Evolutionary conservation across 2,888 invertebrate species (phyloP), one percentile per base, ranked within the genome.

Genomic region (Chrysodeixis includens): DNA sequence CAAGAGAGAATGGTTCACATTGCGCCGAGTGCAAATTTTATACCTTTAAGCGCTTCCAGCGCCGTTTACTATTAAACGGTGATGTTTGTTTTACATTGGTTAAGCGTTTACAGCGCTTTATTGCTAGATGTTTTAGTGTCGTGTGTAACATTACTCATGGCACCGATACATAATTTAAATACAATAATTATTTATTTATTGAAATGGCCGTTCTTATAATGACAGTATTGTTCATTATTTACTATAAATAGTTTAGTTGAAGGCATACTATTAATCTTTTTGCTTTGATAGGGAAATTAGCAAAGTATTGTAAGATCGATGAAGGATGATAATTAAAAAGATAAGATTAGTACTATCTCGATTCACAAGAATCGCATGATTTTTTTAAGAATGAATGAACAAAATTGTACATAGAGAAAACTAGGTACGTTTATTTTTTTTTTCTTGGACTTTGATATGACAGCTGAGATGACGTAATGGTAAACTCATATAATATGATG

Each of bases 11-110:
- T 58, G 10, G 51, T 64, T 44, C 26, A 61, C 9, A 14, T 30
- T 58, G 82, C 20, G 83, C 83, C 79, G 86, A 74, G 86, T 86
- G 86, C 86, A 86, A 86, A 81, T 53, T 18, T 16, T 32, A 51
- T 16, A 1, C 52, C 46, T 67, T 59, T 32, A 10, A 63, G 70
- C 82, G 78, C 68, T 80, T 68, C 10, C 22, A 85, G 76, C 78
- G 77, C 79, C 82, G 61, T 14, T 40, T 9, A 40, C 9, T n/a
- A 59, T 10, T 58, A 66, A 49, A 71, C 70, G 35, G 10, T 44
- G 8, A 1, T 26, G n/a, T 10, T 7, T 6, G 1, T 30, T 1
- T 10, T 8, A 5, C 8, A 16, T n/a, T 16, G n/a, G 0, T 40
- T 26, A 12, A 73, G 66, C 67, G 49, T 18, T 30, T 62, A 12